Evolutionary conservation across 2,113 vertebrate species (phyloP).

Genomic region (Cochlearius cochlearius): DNA sequence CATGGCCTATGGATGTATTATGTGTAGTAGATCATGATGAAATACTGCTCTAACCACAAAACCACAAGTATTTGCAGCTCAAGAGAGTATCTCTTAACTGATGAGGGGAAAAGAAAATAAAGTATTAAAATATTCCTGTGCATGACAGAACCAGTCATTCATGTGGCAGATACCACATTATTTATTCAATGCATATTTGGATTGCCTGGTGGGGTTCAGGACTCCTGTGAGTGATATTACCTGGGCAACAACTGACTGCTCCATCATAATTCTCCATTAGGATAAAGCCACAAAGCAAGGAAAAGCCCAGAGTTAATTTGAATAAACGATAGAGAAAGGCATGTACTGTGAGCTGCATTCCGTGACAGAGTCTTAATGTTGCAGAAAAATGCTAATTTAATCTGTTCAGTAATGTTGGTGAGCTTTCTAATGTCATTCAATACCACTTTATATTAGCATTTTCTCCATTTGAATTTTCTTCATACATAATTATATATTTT

Average conservation of each 20-base stretch:
- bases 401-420: not conserved
- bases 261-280: not conserved
- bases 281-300: not conserved
- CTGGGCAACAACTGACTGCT: not conserved
- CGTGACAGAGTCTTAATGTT: not conserved
- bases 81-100: not conserved
- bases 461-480: not conserved
- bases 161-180: not conserved
- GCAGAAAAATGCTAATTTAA: conserved; percentile 37
- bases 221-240: not conserved
- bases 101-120: not conserved
- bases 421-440: conserved; percentile 13
- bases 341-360: not conserved
- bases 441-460: not conserved
- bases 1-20: not conserved
- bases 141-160: not conserved
- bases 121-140: not conserved
- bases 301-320: not conserved
- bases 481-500: not conserved
- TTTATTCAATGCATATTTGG: not conserved
- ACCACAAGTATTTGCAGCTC: not conserved
- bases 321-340: conserved; percentile 5
- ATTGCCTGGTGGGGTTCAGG: not conserved
- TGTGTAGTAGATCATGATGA: not conserved
- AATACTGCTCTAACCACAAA: not conserved